phyloP scores from a whole-genome alignment of 2,113 vertebrate species.

The Pristiophorus japonicus region DNA sequence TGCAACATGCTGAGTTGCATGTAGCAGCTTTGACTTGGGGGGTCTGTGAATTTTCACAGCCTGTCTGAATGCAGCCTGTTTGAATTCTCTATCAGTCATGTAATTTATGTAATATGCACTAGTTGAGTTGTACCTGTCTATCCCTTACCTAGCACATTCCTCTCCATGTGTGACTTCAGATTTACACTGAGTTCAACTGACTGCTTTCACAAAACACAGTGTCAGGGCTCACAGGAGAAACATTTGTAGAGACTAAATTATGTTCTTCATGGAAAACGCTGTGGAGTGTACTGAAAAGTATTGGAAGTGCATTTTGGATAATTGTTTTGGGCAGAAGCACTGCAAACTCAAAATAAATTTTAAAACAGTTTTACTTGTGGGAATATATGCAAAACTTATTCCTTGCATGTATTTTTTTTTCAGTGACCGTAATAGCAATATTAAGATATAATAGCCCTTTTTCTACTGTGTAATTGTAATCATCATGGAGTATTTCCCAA shows the following conservation, averaged over 20 bases:
- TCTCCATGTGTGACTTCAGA: neutral
- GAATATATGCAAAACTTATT: neutral
- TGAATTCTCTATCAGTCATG: no score
- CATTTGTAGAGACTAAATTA: neutral
- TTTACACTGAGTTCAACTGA: neutral
- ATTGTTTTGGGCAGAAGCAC: no score
- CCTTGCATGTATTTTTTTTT: neutral
- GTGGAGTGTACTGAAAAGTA: neutral
- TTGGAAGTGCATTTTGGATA: neutral
- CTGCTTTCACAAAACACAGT: neutral
- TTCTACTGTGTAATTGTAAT: neutral
- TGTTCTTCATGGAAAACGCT: neutral
- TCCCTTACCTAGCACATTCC: neutral
- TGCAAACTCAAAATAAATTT: neutral
- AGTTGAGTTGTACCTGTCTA: neutral
- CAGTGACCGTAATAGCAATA: neutral
- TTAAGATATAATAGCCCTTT: neutral
- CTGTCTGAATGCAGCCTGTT: no score
- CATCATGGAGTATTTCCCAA: neutral
- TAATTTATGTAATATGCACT: neutral
- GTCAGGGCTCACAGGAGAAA: neutral
- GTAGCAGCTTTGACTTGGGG: no score
- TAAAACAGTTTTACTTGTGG: neutral
- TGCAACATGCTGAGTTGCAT: no score
- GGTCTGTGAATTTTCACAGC: no score